Base-by-base conservation (phyloP, 1,140 invertebrate genomes). In the Panagrolaimus sp. region DNA sequence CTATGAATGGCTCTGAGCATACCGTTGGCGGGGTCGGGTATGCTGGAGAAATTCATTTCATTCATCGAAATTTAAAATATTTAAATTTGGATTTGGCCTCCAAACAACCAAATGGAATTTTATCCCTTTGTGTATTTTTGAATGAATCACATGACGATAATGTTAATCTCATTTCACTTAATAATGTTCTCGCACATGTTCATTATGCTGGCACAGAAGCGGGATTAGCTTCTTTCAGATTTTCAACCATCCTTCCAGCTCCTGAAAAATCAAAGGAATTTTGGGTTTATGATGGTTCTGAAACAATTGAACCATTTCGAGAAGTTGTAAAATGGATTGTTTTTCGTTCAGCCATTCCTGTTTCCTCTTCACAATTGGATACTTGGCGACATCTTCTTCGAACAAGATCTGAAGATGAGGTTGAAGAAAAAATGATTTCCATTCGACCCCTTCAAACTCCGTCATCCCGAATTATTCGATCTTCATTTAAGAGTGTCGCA, bases 101-200 rank as follows among this genome's bases (percentile, higher is more conserved):
- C 15, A 82, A 82, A 67, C 77, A 82, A 44, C 81, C 79, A n/a
- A 72, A 82, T 58, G 80, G 80, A 9, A 69, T 82, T 12, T 43
- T 83, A 10, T 70, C 74, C 1, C 55, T 83, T 21, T 73, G 78
- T 14, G 79, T 82, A 10, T 82, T 82, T 38, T 52, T 82, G 21
- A 82, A 82, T 71, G 78, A 81, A 65, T 73, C 78, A 0, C 81
- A 83, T 67, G 80, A 79, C 43, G 79, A 83, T 65, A 82, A 83
- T 32, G 45, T 68, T 7, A 69, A 66, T 24, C 62, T 82, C n/a
- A 73, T 68, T 46, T 71, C 81, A 17, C 70, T 82, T 5, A 78
- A 72, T 38, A 75, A 80, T 17, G 72, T 79, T 14, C 73, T 82
- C n/a, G 43, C 69, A 38, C 73, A 80, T 21, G 69, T 82, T 12